A percentile compares a stretch with the other conserved stretches of the same genome.
These are phyloP conservation scores for Diplodus sargus DNA, from an alignment of 2,797 vertebrate species.

Conservation along the genomic window DNA sequence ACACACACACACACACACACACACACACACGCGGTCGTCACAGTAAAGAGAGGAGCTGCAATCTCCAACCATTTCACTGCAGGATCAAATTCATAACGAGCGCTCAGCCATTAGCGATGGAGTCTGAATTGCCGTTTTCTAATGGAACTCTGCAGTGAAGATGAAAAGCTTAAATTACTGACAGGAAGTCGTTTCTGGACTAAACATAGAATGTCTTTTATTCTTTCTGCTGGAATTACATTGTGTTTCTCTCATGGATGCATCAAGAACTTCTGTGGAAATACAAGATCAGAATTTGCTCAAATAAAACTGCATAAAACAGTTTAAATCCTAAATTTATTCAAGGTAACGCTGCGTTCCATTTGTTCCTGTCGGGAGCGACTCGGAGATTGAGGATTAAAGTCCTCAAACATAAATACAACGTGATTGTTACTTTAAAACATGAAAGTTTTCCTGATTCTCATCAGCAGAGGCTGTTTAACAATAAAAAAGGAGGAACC, in stretches of 20 bases:
- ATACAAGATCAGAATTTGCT: neutral
- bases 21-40: neutral
- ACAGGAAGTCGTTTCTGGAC: neutral
- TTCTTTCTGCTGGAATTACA: neutral
- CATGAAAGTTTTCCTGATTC: too few relatives aligned
- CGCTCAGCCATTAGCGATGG: neutral
- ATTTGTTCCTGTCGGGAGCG: too few relatives aligned
- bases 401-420: too few relatives aligned
- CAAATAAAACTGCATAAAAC: neutral
- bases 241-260: neutral
- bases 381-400: too few relatives aligned
- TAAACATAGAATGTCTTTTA: neutral
- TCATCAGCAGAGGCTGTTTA: too few relatives aligned
- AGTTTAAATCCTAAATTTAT: too few relatives aligned
- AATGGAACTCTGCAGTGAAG: too few relatives aligned
- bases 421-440: too few relatives aligned
- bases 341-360: too few relatives aligned
- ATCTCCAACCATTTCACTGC: constrained; percentile 12
- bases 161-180: neutral
- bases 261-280: neutral
- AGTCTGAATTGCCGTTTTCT: neutral
- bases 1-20: too few relatives aligned
- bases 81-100: constrained; percentile 4
- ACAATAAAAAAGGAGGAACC: too few relatives aligned
- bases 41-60: neutral